These are phyloP conservation scores for Edolisoma coerulescens DNA, from an alignment of 2,113 vertebrate species.

Conservation along the genomic window DNA sequence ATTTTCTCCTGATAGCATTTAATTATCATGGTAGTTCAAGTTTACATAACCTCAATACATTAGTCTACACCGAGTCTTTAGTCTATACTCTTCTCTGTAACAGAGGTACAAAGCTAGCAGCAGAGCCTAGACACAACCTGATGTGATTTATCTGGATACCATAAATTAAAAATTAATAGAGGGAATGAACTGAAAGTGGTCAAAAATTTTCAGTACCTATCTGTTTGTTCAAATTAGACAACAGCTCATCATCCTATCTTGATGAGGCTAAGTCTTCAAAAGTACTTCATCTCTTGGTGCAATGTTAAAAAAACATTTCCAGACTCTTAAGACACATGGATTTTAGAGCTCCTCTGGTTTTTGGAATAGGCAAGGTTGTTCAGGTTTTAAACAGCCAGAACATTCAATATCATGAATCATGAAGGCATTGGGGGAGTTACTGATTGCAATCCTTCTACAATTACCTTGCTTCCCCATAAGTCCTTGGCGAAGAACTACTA, in stretches of 20 bases:
- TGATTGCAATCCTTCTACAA: constrained; percentile 29
- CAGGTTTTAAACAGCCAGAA: not conserved
- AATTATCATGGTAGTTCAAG: not conserved
- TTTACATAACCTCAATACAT: not conserved
- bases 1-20: not conserved
- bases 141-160: not conserved
- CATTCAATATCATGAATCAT: constrained; percentile 16
- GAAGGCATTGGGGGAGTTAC: not conserved
- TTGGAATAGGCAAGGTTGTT: not conserved
- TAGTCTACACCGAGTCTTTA: not conserved
- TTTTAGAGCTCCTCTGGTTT: not conserved
- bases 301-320: not conserved
- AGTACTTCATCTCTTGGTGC: not conserved
- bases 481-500: constrained; percentile 9
- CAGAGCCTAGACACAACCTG: not conserved
- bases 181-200: not conserved
- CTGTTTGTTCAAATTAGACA: not conserved
- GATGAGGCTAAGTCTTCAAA: not conserved
- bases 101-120: not conserved
- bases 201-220: not conserved
- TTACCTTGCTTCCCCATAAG: not conserved
- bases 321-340: not conserved
- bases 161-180: not conserved
- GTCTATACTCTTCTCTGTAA: not conserved
- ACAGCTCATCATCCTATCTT: not conserved